These are phyloP conservation scores for Nannobrachium achirus DNA, from an alignment of 2,113 vertebrate genomes.

Conservation along the genomic window DNA sequence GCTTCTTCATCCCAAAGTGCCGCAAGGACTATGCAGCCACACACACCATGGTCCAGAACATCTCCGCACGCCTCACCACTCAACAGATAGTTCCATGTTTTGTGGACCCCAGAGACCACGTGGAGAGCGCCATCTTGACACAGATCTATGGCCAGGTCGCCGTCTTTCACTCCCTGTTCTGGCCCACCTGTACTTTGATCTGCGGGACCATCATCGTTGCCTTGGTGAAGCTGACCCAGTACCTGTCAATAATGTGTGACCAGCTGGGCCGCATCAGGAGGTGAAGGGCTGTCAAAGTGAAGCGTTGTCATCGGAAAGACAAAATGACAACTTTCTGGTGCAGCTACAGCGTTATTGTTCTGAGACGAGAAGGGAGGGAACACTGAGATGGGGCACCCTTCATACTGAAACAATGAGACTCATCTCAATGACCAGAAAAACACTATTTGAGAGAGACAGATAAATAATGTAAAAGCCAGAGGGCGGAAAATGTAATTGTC, in stretches of 20 bases:
- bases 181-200: constrained; percentile 91
- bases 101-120: constrained; percentile 82
- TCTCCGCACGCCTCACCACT: constrained; percentile 88
- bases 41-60: constrained; percentile 81
- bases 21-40: constrained; percentile 86
- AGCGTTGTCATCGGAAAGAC: not conserved
- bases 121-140: constrained; percentile 87
- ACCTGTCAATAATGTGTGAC: constrained; percentile 91
- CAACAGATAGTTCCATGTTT: constrained; percentile 89
- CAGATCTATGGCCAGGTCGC: constrained; percentile 88
- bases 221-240: constrained; percentile 97
- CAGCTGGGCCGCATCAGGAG: constrained; percentile 86
- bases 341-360: constrained; percentile 81
- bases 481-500: not conserved
- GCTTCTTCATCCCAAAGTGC: constrained; percentile 93
- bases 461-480: not conserved
- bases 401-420: not conserved
- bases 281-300: constrained; percentile 68
- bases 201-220: constrained; percentile 87
- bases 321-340: not conserved
- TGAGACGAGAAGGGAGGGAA: constrained; percentile 82
- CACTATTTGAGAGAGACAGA: too few species aligned
- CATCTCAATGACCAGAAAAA: not conserved
- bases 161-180: constrained; percentile 90
- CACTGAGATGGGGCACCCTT: constrained; percentile 75